These are phyloP conservation scores for Lasioglossum villosulum DNA, from an alignment of 2,888 invertebrate genomes.

Conservation along the genomic window DNA sequence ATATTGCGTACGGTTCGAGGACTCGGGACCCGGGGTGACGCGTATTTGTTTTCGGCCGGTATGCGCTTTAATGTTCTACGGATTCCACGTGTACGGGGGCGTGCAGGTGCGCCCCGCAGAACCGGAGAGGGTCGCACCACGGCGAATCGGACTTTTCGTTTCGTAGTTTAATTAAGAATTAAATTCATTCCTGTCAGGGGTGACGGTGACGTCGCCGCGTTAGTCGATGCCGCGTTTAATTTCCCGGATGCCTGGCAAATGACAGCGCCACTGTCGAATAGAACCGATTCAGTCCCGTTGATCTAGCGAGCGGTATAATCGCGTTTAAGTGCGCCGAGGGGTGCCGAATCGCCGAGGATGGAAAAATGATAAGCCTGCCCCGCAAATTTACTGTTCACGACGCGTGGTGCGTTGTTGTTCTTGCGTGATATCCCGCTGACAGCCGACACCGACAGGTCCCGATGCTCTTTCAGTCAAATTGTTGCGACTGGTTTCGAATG, in stretches of 20 bases:
- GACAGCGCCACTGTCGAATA: constrained; percentile 28
- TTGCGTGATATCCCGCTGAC: neutral
- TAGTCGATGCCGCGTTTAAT: constrained; percentile 17
- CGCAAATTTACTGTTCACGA: neutral
- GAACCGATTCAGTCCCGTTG: neutral
- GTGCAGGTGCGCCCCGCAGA: constrained; percentile 78
- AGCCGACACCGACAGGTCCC: neutral
- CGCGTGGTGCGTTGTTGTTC: neutral
- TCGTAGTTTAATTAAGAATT: constrained; percentile 79
- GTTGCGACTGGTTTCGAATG: neutral
- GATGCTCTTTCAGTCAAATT: neutral
- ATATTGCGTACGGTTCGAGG: constrained; percentile 64
- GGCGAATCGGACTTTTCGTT: constrained; percentile 71
- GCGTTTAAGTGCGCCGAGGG: constrained; percentile 28
- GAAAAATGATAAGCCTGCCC: neutral
- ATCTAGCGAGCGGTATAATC: constrained; percentile 38
- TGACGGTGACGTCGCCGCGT: constrained; percentile 4
- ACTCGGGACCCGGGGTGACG: constrained; percentile 60
- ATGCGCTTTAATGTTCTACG: constrained; percentile 73
- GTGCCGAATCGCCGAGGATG: neutral
- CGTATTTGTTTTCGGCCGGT: constrained; percentile 79
- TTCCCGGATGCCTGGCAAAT: constrained; percentile 26
- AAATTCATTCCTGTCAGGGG: constrained; percentile 59
- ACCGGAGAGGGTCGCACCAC: constrained; percentile 69
- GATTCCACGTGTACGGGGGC: constrained; percentile 69